Evolutionary conservation across 2,113 vertebrate species (phyloP), one percentile per base, ranked within the genome.

Genomic region (Epinephelus moara): DNA sequence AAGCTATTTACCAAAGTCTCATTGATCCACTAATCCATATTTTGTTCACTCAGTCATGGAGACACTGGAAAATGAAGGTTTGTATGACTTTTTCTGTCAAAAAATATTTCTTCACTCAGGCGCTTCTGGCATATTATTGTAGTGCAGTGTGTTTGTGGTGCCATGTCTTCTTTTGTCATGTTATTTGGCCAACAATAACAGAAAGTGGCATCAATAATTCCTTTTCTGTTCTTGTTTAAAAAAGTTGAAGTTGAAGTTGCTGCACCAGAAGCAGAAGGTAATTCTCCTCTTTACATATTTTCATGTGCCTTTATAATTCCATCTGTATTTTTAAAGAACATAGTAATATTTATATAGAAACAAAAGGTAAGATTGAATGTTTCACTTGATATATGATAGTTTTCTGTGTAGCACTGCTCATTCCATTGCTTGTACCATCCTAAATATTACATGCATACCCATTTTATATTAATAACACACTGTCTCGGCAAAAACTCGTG

Each of bases 231-330:
- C 23, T 85, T 76, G 62, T 50, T 56, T 3, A 45, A 33, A 10
- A 37, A 57, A n/a, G 63, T 50, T 27, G 64, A 49, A 69, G 67
- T 78, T 68, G 78, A 89, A 47, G 70, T 81, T 17, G 59, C 78
- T 25, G 40, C 77, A 15, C 84, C 92, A 61, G 71, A 89, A 89
- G 90, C 92, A 13, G 88, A 94, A 94, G 93, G 93, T 95, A 93
- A 91, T 64, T 63, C 2, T 75, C 17, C 37, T 67, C 18, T 71
- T 75, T 59, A 0, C 19, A 25, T 68, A 17, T 45, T 0, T 50
- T 27, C n/a, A 1, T 52, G 6, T 11, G 4, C 25, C 12, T 19
- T 57, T 62, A 0, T 21, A 30, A 62, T 27, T 53, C n/a, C 49
- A 59, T 7, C 50, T 66, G 10, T 40, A 27, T n/a, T 78, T 59